Evolutionary conservation across 2,888 invertebrate species (phyloP).

Genomic region (Diarsia rubi): DNA sequence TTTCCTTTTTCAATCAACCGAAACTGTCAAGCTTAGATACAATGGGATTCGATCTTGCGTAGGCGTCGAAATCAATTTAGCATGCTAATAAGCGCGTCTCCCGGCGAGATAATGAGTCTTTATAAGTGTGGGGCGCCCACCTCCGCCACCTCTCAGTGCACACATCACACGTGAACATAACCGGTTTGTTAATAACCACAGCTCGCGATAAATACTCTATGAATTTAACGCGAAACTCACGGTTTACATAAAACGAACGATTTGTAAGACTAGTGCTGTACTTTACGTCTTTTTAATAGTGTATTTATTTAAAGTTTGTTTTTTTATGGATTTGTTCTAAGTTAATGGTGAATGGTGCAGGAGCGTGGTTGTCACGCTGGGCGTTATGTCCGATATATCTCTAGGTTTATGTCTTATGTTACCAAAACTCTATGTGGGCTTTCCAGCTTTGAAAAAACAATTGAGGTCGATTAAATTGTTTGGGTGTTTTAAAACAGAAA

Average conservation of each 20-base stretch:
- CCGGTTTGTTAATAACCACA: constrained; percentile 70
- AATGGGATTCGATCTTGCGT: constrained; percentile 67
- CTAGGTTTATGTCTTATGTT: constrained; percentile 76
- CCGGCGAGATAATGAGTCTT: constrained; percentile 78
- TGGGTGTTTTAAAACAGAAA: constrained; percentile 42
- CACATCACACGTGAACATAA: constrained; percentile 63
- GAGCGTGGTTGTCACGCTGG: constrained; percentile 74
- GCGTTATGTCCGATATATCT: constrained; percentile 72
- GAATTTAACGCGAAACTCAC: constrained; percentile 75
- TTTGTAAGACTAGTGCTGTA: constrained; percentile 69
- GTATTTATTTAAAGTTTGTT: constrained; percentile 77
- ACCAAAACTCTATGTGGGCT: constrained; percentile 74
- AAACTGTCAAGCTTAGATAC: constrained; percentile 53
- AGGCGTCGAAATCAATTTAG: constrained; percentile 84
- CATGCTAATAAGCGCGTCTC: constrained; percentile 78
- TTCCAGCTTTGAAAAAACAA: constrained; percentile 64
- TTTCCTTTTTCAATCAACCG: constrained; percentile 45
- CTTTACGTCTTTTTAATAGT: constrained; percentile 80
- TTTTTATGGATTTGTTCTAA: constrained; percentile 77
- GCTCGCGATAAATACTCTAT: constrained; percentile 72
- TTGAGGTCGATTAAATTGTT: constrained; percentile 60
- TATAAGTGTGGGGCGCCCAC: constrained; percentile 72
- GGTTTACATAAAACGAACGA: constrained; percentile 70
- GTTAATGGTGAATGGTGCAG: constrained; percentile 72
- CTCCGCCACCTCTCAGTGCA: constrained; percentile 66